Evolutionary conservation across 2,888 invertebrate genomes (phyloP).

Genomic region (Dinocampus coccinellae): DNA sequence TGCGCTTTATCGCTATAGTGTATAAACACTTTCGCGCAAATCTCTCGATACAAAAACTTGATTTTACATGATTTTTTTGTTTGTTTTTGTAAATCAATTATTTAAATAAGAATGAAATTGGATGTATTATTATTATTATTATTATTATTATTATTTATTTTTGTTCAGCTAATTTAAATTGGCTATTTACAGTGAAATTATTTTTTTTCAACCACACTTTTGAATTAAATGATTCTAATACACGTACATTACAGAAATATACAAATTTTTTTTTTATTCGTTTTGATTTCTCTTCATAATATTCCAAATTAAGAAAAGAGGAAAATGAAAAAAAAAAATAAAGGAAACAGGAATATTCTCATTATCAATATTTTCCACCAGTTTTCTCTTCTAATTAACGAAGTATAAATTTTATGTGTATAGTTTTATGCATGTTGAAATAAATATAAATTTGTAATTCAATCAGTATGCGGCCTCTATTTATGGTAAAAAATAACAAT

Average conservation of each 20-base stretch:
- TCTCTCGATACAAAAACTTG: neutral
- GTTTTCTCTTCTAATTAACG: too few species aligned
- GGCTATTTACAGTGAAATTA: neutral
- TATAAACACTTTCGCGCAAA: neutral
- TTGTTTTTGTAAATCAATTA: neutral
- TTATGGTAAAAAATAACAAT: too few species aligned
- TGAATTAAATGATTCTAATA: neutral
- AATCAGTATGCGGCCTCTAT: too few species aligned
- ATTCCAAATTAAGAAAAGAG: too few species aligned
- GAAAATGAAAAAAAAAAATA: too few species aligned
- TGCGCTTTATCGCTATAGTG: slow-evolving; percentile 55
- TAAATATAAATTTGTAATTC: too few species aligned
- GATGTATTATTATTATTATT: neutral
- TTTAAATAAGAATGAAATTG: neutral
- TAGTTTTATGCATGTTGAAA: too few species aligned
- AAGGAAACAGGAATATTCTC: too few species aligned
- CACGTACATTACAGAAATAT: neutral
- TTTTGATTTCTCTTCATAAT: neutral
- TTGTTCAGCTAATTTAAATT: neutral
- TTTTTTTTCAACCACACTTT: neutral
- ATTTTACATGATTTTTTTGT: neutral
- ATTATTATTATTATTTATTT: neutral
- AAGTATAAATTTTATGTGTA: too few species aligned
- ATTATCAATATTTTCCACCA: too few species aligned
- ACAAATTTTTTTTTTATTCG: neutral